Base-by-base conservation (phyloP, 2,888 invertebrate species). In the Strigamia crassipes region DNA sequence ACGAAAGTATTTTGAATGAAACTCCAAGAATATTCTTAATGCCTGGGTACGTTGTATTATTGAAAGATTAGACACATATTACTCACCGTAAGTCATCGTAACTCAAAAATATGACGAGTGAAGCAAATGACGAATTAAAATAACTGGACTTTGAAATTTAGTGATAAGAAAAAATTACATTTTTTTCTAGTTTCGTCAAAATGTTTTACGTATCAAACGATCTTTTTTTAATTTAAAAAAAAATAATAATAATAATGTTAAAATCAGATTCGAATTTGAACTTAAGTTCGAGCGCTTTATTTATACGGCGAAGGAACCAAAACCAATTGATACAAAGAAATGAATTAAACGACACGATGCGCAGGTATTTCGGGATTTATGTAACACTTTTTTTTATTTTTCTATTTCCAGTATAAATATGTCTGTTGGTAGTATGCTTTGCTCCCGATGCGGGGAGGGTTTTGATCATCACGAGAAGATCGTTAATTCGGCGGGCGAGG, bases 391-490 rank as follows among this genome's bases (percentile, higher is more conserved):
- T 61, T 23, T 23, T 18, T 1, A 18, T 10, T 61, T 82, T 41
- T 27, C 27, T 3, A 27, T 27, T 27, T 27, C 27, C 80, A 83
- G 83, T 42, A 78, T 82, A 34, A 82, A 82, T 78, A 95, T 96
- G 95, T 94, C 96, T 84, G 89, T 96, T 88, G 95, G 94, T 87
- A 94, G 94, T 87, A 97, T 97, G 94, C 93, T 93, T 87, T 99
- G 98, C 89, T 94, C 95, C 86, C 94, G 97, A 82, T 99, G 99
- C 89, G 93, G 94, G 83, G 97, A 98, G 86, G 97, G 97, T 5
- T 99, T 99, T 89, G 96, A 96, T 86, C 91, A 96, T 23, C 94
- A 97, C 87, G 99, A 99, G 88, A 97, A 99, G 89, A 99, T 99
- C 87, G 97, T 99, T 82, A 99, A 99, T 89, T 97, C 98, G 0